phyloP scores from a whole-genome alignment of 2,113 vertebrate species.

The Solenodon paradoxus region DNA sequence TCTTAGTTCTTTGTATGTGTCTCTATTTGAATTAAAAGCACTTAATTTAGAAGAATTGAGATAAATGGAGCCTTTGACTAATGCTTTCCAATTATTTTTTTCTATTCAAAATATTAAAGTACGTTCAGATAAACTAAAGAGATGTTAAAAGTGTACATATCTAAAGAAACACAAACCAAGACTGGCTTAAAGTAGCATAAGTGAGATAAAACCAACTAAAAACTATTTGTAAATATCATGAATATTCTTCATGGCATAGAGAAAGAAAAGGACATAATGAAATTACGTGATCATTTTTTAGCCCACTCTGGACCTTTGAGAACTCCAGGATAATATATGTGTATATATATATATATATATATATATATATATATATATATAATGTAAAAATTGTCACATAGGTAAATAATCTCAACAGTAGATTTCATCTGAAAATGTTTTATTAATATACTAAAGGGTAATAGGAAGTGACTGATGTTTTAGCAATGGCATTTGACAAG shows the following conservation, averaged over 20 bases:
- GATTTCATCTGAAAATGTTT: not conserved
- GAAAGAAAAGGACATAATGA: not conserved
- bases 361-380: too few species aligned
- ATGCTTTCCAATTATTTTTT: not conserved
- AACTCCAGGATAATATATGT: too few species aligned
- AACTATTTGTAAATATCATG: not conserved
- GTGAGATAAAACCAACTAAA: not conserved
- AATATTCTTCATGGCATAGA: not conserved
- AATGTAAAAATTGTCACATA: too few species aligned
- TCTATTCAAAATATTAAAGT: not conserved
- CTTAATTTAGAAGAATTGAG: not conserved
- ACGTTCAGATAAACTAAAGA: not conserved
- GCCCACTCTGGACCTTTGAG: not conserved
- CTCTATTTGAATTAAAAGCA: not conserved
- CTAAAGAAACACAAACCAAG: not conserved
- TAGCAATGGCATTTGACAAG: not conserved
- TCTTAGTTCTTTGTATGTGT: not conserved
- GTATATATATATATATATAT: too few species aligned
- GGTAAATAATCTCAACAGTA: not conserved
- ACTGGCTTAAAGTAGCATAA: not conserved
- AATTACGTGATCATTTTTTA: fast-evolving
- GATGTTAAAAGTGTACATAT: not conserved
- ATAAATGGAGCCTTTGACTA: not conserved
- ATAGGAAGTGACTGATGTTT: not conserved
- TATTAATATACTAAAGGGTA: not conserved